Conservation (phyloP, 2,797 vertebrate species). For the Delichon dasypus region DNA sequence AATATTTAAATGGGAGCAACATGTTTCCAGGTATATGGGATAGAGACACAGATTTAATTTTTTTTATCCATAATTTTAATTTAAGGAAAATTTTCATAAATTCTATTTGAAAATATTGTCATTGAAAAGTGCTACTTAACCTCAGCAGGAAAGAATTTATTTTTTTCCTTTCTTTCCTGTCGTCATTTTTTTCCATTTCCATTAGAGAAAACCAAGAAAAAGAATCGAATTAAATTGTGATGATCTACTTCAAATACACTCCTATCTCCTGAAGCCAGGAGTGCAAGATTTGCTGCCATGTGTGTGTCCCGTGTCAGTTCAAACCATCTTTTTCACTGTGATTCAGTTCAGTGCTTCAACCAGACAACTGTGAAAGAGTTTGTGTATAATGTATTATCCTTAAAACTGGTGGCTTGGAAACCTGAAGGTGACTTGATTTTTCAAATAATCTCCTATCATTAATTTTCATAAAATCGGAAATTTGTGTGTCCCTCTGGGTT, state of each 20-base stretch:
- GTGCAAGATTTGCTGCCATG: not conserved
- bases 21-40: not conserved
- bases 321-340: not conserved
- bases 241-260: not conserved
- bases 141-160: not conserved
- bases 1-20: not conserved
- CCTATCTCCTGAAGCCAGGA: not conserved
- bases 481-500: rapidly evolving
- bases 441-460: not conserved
- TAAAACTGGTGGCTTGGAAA: not conserved
- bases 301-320: not conserved
- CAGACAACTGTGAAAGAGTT: not conserved
- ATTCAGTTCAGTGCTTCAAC: not conserved
- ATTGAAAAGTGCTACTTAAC: not conserved
- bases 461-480: not conserved
- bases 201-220: not conserved
- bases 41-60: not conserved
- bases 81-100: not conserved
- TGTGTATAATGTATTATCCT: not conserved
- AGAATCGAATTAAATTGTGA: not conserved
- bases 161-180: not conserved
- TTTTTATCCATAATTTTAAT: not conserved
- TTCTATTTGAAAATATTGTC: not conserved
- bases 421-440: not conserved
- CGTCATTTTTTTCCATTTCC: not conserved